Evolutionary conservation across 2,888 invertebrate genomes (phyloP).

Genomic region (Tetropium fuscum): DNA sequence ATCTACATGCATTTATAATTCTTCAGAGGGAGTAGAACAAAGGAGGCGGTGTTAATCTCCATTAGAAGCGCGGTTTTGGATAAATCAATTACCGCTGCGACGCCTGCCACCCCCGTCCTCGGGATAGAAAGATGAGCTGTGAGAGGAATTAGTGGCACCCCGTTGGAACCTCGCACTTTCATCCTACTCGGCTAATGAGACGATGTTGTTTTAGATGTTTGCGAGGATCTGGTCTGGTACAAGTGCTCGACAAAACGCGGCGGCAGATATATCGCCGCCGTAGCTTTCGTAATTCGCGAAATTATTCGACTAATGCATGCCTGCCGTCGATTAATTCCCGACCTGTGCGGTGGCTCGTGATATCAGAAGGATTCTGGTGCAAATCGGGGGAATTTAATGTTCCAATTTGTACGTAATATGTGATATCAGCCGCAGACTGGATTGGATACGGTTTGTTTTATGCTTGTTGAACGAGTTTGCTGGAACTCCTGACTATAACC

Average conservation of each 20-base stretch:
- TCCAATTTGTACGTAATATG: too few species aligned
- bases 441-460: too few species aligned
- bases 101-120: background rate
- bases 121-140: constrained; percentile 7
- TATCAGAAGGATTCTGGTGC: too few species aligned
- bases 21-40: constrained; percentile 15
- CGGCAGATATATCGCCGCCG: background rate
- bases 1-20: constrained; percentile 20
- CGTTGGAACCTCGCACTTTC: background rate
- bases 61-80: constrained; percentile 41
- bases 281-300: constrained; percentile 1
- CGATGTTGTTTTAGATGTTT: constrained; percentile 10
- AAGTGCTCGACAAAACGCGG: background rate
- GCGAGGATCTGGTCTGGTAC: background rate
- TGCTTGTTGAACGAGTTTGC: too few species aligned
- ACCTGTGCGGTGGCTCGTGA: background rate
- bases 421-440: too few species aligned
- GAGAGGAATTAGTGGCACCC: background rate
- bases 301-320: constrained; percentile 17
- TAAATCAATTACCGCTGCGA: constrained; percentile 40
- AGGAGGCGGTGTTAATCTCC: constrained; percentile 42
- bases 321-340: background rate
- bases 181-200: constrained; percentile 3
- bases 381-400: too few species aligned
- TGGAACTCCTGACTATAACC: too few species aligned